A percentile compares a stretch with the other conserved stretches of the same genome.
Evolutionary conservation across 2,113 vertebrate genomes (phyloP).

Genomic region (Podilymbus podiceps): DNA sequence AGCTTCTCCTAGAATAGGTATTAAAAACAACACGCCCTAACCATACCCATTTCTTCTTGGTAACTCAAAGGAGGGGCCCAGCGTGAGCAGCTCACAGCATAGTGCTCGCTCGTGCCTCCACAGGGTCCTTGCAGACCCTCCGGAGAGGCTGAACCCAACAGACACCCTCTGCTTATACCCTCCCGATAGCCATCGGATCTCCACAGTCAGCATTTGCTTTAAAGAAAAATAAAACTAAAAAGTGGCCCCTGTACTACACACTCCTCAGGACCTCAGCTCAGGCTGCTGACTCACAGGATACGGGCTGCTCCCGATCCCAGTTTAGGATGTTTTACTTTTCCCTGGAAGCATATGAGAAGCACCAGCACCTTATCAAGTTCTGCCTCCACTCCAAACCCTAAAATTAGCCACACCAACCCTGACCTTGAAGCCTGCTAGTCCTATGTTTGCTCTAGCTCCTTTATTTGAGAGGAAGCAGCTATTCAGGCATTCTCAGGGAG

Average conservation of each 20-base stretch:
- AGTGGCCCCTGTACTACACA: fast-evolving
- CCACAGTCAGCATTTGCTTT: not conserved
- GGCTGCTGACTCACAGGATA: not conserved
- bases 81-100: not conserved
- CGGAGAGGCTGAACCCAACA: not conserved
- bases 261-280: not conserved
- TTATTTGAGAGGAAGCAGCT: not conserved
- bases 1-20: not conserved
- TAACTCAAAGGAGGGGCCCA: not conserved
- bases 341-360: not conserved
- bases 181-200: not conserved
- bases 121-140: not conserved
- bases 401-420: not conserved
- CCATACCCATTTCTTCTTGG: not conserved
- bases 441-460: not conserved
- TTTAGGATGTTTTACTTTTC: not conserved
- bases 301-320: not conserved
- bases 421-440: not conserved
- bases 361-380: not conserved
- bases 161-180: not conserved
- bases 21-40: not conserved
- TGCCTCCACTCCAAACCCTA: not conserved
- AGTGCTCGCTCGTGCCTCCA: fast-evolving
- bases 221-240: not conserved
- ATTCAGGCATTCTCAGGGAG: not conserved